Percentiles rank a stretch among this genome's conserved stretches.
phyloP scores from a whole-genome alignment of 2,888 invertebrate genomes.

The Lochmaea capreae region DNA sequence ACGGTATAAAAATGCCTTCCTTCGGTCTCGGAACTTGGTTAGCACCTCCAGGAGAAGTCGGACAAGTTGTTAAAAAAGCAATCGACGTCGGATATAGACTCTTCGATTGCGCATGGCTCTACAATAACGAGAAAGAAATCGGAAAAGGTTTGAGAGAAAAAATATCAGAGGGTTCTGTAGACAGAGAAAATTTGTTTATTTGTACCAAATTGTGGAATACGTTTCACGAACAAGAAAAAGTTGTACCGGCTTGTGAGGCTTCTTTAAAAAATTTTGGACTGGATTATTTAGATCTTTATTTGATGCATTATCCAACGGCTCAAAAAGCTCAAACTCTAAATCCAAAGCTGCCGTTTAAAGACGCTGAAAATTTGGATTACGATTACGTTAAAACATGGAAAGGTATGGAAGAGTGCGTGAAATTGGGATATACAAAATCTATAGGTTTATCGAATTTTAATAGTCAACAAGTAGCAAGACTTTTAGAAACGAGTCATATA shows the following conservation, averaged over 20 bases:
- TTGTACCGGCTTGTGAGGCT: conserved; percentile 60
- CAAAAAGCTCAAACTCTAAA: conserved; percentile 49
- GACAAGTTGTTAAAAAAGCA: conserved; percentile 78
- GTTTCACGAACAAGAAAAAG: conserved; percentile 78
- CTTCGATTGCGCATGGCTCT: conserved; percentile 81
- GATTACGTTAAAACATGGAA: conserved; percentile 79
- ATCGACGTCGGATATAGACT: conserved; percentile 84
- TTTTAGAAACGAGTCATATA: conserved; percentile 70
- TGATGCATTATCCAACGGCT: conserved; percentile 69
- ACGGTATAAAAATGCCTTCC: conserved; percentile 74
- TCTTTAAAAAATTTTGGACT: conserved; percentile 68
- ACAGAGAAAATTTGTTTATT: conserved; percentile 78
- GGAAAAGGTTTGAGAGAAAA: conserved; percentile 77
- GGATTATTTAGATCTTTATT: conserved; percentile 69
- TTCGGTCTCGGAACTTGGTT: conserved; percentile 84
- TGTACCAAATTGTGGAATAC: conserved; percentile 92
- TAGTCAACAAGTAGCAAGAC: conserved; percentile 73
- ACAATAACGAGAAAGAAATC: conserved; percentile 82
- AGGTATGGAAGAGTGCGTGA: conserved; percentile 75
- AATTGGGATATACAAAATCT: conserved; percentile 72
- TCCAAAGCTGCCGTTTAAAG: conserved; percentile 56
- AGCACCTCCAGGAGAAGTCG: conserved; percentile 69
- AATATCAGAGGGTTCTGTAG: conserved; percentile 75
- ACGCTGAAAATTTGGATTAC: conserved; percentile 63
- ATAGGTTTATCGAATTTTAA: conserved; percentile 85